These are phyloP conservation scores for Cisticola juncidis DNA, from an alignment of 2,113 vertebrate species.

Conservation along the genomic window DNA sequence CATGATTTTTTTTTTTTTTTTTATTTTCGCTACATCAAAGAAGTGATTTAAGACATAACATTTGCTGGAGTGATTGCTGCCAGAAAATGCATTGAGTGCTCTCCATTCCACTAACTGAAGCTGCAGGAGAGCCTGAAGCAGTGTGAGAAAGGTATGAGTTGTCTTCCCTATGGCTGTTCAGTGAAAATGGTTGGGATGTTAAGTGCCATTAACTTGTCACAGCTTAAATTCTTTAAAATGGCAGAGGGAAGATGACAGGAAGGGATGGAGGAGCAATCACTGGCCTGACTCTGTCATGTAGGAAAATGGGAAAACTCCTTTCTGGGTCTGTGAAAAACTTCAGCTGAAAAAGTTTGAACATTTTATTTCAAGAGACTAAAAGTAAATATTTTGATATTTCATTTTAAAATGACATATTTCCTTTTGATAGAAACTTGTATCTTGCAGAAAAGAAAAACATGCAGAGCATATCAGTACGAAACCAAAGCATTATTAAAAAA, in stretches of 20 bases:
- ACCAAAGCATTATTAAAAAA: neutral
- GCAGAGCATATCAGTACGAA: neutral
- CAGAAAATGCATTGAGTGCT: neutral
- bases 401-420: neutral
- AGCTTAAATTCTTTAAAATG: neutral
- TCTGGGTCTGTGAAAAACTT: neutral
- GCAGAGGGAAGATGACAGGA: neutral
- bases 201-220: neutral
- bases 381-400: neutral
- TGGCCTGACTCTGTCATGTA: neutral
- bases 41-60: neutral
- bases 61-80: neutral
- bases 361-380: neutral
- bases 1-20: neutral
- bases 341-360: neutral
- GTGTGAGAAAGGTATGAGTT: neutral
- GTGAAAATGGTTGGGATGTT: neutral
- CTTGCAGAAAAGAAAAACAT: neutral
- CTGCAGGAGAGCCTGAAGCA: neutral
- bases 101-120: neutral
- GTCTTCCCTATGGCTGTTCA: neutral
- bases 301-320: neutral
- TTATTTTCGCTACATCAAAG: neutral
- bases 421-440: neutral
- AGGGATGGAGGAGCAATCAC: neutral